Evolutionary conservation across 2,888 invertebrate species (phyloP).

Genomic region (Opisthograptis luteolata): DNA sequence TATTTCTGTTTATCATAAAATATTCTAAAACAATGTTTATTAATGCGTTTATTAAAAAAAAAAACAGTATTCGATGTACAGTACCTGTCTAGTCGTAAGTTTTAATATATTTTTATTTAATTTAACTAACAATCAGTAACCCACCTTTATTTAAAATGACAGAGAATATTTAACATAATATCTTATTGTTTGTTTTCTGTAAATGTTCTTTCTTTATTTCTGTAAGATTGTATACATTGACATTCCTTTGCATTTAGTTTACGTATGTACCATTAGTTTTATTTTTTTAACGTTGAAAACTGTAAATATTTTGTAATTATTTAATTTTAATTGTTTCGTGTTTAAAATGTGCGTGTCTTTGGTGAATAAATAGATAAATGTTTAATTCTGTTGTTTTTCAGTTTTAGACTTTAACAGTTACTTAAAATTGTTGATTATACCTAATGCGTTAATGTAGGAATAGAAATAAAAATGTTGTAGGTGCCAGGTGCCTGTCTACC

Average conservation of each 20-base stretch:
- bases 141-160: constrained; percentile 53
- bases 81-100: constrained; percentile 83
- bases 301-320: constrained; percentile 50
- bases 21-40: constrained; percentile 25
- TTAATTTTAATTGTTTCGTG: constrained; percentile 21
- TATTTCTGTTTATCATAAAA: constrained; percentile 14
- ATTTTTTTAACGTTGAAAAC: constrained; percentile 44
- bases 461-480: too few species aligned
- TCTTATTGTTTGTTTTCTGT: constrained; percentile 28
- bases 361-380: constrained; percentile 48
- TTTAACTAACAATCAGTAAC: constrained; percentile 40
- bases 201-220: constrained; percentile 32
- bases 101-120: constrained; percentile 47
- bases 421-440: not conserved
- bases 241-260: constrained; percentile 79
- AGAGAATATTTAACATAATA: constrained; percentile 30
- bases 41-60: constrained; percentile 29
- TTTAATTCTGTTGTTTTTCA: constrained; percentile 27
- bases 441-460: too few species aligned
- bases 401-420: too few species aligned
- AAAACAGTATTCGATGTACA: constrained; percentile 78
- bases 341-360: constrained; percentile 41
- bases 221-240: constrained; percentile 43
- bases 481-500: too few species aligned
- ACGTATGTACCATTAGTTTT: constrained; percentile 44